Evolutionary conservation across 2,797 vertebrate genomes (phyloP).

Genomic region (Xiphophorus birchmanni): DNA sequence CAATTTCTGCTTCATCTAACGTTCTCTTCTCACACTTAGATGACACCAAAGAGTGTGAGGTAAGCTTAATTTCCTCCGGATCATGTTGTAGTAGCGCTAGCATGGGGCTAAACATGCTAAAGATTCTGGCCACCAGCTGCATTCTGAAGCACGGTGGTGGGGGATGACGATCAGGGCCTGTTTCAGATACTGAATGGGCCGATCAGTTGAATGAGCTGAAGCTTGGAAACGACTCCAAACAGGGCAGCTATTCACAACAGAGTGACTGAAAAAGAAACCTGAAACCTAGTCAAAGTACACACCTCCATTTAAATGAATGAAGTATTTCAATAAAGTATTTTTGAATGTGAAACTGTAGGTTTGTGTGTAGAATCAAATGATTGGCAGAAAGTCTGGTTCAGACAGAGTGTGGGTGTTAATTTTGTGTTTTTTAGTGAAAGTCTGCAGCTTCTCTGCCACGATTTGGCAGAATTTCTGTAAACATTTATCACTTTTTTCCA

Average conservation of each 20-base stretch:
- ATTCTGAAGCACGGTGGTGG: not conserved
- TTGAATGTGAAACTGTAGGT: not conserved
- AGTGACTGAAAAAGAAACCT: not conserved
- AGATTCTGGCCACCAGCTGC: not conserved
- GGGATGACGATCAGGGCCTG: not conserved
- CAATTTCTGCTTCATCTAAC: not conserved
- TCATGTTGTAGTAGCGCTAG: not conserved
- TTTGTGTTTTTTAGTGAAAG: slow-evolving; percentile 25
- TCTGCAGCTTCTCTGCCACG: slow-evolving; percentile 5
- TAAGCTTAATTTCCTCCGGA: not conserved
- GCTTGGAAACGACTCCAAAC: not conserved
- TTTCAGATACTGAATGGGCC: not conserved
- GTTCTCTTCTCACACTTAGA: not conserved
- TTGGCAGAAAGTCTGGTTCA: slow-evolving; percentile 5
- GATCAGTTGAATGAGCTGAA: not conserved
- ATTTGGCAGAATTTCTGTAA: slow-evolving; percentile 6
- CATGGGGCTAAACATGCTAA: not conserved
- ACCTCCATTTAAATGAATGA: too few species aligned
- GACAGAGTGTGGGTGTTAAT: slow-evolving; percentile 25
- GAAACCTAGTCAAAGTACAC: not conserved
- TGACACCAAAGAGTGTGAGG: not conserved
- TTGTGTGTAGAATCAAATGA: not conserved
- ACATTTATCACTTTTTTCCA: slow-evolving; percentile 25
- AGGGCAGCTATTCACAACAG: not conserved
- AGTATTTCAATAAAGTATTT: too few species aligned